Evolutionary conservation across 2,888 invertebrate genomes (phyloP), one percentile per base, ranked within the genome.

Genomic region (Calameuta idolon): DNA sequence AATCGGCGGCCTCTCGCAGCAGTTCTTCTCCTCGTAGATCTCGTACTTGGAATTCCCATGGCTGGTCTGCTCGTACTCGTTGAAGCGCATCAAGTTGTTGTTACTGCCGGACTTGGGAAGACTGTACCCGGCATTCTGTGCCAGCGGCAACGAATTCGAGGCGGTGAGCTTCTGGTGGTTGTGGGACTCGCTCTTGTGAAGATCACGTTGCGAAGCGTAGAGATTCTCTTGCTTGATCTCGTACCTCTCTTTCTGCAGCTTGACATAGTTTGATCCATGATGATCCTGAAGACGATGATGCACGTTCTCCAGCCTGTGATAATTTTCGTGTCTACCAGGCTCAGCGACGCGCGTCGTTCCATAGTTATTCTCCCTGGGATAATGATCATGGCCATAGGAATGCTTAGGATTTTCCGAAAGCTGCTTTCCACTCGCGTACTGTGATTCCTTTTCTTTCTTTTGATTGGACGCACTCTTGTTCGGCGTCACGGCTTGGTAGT

Each of bases 151-250:
- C 1, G 92, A 92, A 85, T 87, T 90, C 3, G 92, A 89, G 0
- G 87, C 84, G n/a, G 89, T 85, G 33, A 92, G 81, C 81, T 92
- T 92, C 34, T 89, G 90, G 83, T 92, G 92, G 78, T 88, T 89
- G 69, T 80, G 79, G 23, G 55, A 55, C 69, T 77, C 77, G 11
- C 71, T 34, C 40, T 77, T 77, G 55, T 75, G 75, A 33, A 77
- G 75, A 15, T 77, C 77, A 23, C 55, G 55, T 2, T 55, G 55
- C 71, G 71, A 34, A 31, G 71, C 11, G 15, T 73, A 69, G 5
- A 69, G 76, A 9, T 55, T 89, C 30, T 91, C 91, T 35, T 90
- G 90, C 33, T 90, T 90, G 4, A 82, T 88, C 81, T 90, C 91
- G 77, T 90, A 91, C 75, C 90, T 91, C 75, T 91, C 91, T 37